phyloP scores from a whole-genome alignment of 2,797 vertebrate species.

The Acipenser oxyrinchus region DNA sequence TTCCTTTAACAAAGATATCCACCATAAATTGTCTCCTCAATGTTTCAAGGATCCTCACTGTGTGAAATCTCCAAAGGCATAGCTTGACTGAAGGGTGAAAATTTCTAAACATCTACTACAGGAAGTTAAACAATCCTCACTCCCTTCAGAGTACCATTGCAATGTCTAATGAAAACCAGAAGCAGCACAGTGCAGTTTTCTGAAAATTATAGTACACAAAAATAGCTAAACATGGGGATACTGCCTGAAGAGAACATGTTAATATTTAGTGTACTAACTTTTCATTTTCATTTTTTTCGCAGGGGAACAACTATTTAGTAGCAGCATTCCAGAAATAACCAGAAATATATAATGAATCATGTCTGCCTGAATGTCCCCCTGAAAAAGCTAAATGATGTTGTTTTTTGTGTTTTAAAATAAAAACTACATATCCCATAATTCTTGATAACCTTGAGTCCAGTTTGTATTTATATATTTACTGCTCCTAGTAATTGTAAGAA shows the following conservation, averaged over 20 bases:
- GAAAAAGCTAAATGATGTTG: slow-evolving; percentile 11
- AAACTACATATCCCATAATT: slow-evolving; percentile 13
- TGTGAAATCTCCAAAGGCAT: slow-evolving; percentile 55
- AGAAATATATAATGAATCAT: slow-evolving; percentile 50
- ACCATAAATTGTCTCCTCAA: slow-evolving; percentile 62
- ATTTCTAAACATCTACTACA: slow-evolving; percentile 42
- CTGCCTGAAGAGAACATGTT: slow-evolving; percentile 62
- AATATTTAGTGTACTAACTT: slow-evolving; percentile 70
- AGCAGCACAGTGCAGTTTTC: slow-evolving; percentile 45
- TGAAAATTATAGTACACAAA: slow-evolving; percentile 61
- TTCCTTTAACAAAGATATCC: slow-evolving; percentile 51
- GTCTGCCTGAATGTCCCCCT: slow-evolving; percentile 18
- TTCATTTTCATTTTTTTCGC: slow-evolving; percentile 60
- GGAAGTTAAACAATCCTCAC: slow-evolving; percentile 55
- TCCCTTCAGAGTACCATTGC: slow-evolving; percentile 40
- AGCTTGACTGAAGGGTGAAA: slow-evolving; percentile 53
- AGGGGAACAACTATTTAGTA: slow-evolving; percentile 65
- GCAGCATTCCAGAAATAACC: slow-evolving; percentile 48
- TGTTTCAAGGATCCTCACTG: slow-evolving; percentile 47
- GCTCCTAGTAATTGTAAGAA: no score
- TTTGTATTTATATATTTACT: no score
- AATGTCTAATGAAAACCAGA: slow-evolving; percentile 69
- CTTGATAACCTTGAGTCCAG: neutral
- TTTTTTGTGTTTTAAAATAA: no score
- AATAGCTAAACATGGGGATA: slow-evolving; percentile 42